These are phyloP conservation scores for Chionodraco myersi DNA, from an alignment of 2,113 vertebrate species.

Conservation along the genomic window DNA sequence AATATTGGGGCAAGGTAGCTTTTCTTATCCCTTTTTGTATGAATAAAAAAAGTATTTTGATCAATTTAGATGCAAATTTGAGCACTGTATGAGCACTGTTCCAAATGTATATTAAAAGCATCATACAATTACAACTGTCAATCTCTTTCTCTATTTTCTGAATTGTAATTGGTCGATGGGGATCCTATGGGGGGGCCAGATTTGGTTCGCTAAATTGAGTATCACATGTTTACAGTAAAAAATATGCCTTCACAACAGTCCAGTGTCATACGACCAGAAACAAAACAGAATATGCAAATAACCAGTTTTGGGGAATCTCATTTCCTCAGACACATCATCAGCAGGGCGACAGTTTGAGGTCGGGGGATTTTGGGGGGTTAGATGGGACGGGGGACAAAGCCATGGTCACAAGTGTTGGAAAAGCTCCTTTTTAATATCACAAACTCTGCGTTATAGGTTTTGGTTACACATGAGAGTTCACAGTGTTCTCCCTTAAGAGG, in stretches of 20 bases:
- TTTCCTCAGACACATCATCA: conserved; percentile 65
- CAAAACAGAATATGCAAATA: conserved; percentile 54
- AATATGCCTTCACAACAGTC: conserved; percentile 69
- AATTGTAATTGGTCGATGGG: too few relatives aligned
- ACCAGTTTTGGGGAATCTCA: conserved; percentile 43
- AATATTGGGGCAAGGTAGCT: too few relatives aligned
- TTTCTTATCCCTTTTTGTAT: too few relatives aligned
- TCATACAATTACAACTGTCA: too few relatives aligned
- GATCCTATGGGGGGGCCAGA: too few relatives aligned
- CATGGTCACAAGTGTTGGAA: conserved; percentile 50
- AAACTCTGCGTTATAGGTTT: conserved; percentile 54
- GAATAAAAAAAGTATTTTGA: too few relatives aligned
- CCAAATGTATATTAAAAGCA: too few relatives aligned
- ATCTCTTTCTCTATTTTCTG: too few relatives aligned
- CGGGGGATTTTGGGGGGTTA: conserved; percentile 13
- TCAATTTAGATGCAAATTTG: too few relatives aligned
- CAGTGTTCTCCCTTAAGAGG: conserved; percentile 78
- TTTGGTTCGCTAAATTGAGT: too few relatives aligned
- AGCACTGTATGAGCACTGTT: too few relatives aligned
- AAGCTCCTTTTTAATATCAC: conserved; percentile 48
- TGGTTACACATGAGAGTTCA: conserved; percentile 71
- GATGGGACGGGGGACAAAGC: conserved; percentile 53
- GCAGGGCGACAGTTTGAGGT: conserved; percentile 64
- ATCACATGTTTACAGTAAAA: background rate
- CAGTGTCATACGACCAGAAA: conserved; percentile 76